These are phyloP conservation scores for Tachina grossa DNA, from an alignment of 2,888 invertebrate genomes.

Conservation along the genomic window DNA sequence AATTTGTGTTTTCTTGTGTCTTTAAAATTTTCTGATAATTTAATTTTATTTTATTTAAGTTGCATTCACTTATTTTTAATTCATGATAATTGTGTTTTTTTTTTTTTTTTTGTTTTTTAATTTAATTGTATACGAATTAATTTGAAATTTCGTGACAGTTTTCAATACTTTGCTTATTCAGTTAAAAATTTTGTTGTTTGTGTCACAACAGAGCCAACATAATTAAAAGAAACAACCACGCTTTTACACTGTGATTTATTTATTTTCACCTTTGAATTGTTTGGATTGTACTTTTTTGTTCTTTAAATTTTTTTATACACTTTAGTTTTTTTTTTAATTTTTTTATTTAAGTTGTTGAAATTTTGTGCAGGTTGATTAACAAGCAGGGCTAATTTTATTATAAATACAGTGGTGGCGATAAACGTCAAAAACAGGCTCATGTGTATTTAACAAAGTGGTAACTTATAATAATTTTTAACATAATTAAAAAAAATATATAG, in stretches of 20 bases:
- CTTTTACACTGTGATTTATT: conserved; percentile 58
- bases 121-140: background rate
- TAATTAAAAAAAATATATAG: too few relatives aligned
- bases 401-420: conserved; percentile 29
- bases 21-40: conserved; percentile 19
- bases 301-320: conserved; percentile 7
- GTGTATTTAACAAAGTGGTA: too few relatives aligned
- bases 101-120: background rate
- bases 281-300: background rate
- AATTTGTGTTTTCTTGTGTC: conserved; percentile 1
- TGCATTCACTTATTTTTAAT: conserved; percentile 58
- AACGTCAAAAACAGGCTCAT: background rate
- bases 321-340: conserved; percentile 7
- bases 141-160: conserved; percentile 12
- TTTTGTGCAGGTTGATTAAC: conserved; percentile 19
- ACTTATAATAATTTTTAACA: too few relatives aligned
- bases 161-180: conserved; percentile 34
- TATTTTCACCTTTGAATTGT: conserved; percentile 6
- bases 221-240: conserved; percentile 43
- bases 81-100: conserved; percentile 18
- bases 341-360: conserved; percentile 4
- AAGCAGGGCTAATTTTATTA: conserved; percentile 33
- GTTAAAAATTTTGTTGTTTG: conserved; percentile 40
- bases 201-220: conserved; percentile 52
- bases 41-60: conserved; percentile 33